Evolutionary conservation across 2,888 invertebrate species (phyloP), one percentile per base, ranked within the genome.

Genomic region (Chalcosyrphus nemorum): DNA sequence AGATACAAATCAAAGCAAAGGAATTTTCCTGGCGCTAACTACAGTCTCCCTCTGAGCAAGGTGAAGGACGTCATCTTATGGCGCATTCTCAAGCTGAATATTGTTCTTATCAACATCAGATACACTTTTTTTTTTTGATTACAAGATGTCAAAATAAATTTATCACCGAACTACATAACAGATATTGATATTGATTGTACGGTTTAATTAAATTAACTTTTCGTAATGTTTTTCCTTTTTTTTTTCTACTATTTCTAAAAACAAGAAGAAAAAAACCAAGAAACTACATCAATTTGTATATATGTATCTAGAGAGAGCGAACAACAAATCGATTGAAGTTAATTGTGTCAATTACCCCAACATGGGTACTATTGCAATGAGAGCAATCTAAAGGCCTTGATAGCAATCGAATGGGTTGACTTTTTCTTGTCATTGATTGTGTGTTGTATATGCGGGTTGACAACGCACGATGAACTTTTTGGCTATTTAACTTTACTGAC

Each of bases 241-340:
- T 32, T 29, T 27, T 27, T n/a, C 27, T 27, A 4, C 47, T 57
- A 47, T 57, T 57, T 57, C 47, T 38, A 68, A 56, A n/a, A 29
- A 41, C 17, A 35, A 13, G 56, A 68, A 54, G 54, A 45, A 24
- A 19, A 13, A 50, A 56, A 35, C 5, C 4, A 19, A 19, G n/a
- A 29, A 21, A 45, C n/a, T n/a, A 45, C 41, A 68, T 29, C 54
- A 45, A 45, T 43, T 19, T 32, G 19, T 41, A 13, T 27, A n/a
- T 9, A 7, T 27, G 15, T 41, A 4, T 59, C 27, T 29, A 21
- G 57, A 32, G 57, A 32, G 50, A 32, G 57, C 21, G 50, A 71
- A 81, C 45, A 81, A 77, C 81, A 77, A 81, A 81, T 81, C 81
- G 81, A 81, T 81, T 81, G 77, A 81, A 77, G 52, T 81, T 66